Conservation (phyloP, 2,113 vertebrate genomes). For the Stegastes partitus region DNA sequence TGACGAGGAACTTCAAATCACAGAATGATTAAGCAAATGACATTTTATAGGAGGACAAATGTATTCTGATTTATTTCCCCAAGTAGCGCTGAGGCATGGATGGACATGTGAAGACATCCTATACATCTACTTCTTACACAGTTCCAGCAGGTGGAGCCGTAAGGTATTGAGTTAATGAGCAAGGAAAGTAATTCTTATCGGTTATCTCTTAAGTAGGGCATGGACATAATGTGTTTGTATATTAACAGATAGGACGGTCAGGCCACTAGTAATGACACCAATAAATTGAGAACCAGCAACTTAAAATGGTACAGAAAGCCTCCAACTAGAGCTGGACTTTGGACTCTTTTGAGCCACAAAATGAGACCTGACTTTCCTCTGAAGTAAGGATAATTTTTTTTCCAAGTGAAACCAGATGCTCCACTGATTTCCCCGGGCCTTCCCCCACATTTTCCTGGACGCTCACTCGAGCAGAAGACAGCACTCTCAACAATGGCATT, state of each 20-base stretch:
- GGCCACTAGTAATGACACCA: background rate
- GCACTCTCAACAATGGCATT: background rate
- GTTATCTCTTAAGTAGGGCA: background rate
- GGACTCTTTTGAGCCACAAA: background rate
- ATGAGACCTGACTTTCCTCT: constrained; percentile 23
- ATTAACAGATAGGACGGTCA: background rate
- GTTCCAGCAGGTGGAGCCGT: constrained; percentile 43
- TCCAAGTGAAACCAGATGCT: constrained; percentile 67
- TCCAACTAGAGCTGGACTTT: background rate
- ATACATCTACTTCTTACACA: background rate
- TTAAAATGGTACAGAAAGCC: no score
- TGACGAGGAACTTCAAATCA: background rate
- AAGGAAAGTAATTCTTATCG: background rate
- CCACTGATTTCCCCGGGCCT: background rate
- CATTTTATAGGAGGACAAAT: background rate
- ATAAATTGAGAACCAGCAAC: background rate
- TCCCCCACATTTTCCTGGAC: constrained; percentile 14
- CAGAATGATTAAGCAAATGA: background rate
- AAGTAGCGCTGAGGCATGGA: background rate
- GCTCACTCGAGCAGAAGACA: background rate
- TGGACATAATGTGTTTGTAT: background rate
- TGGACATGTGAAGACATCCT: constrained; percentile 2
- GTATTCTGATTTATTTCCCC: background rate
- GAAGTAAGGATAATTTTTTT: constrained; percentile 2
- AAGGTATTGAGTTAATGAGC: no score